Evolutionary conservation across 2,113 vertebrate genomes (phyloP).

Genomic region (Chionis minor): DNA sequence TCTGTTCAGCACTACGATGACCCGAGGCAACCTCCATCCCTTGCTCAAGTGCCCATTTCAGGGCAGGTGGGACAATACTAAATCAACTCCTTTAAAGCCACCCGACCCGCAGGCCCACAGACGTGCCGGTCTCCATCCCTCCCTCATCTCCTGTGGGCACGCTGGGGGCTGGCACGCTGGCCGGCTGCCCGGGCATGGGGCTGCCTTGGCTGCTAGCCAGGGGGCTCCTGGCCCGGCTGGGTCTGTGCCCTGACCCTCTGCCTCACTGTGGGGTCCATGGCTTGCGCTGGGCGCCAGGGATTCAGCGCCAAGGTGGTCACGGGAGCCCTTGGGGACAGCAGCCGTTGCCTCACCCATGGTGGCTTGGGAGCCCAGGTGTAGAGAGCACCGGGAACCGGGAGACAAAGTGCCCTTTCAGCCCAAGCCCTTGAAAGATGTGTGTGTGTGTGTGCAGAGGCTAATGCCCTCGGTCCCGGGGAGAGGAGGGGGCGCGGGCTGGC

Average conservation of each 20-base stretch:
- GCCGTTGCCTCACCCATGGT: neutral
- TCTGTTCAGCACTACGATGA: neutral
- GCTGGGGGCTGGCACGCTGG: neutral
- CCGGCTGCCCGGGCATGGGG: neutral
- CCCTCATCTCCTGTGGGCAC: neutral
- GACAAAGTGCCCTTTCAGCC: conserved; percentile 76
- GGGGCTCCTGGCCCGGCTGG: neutral
- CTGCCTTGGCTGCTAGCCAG: neutral
- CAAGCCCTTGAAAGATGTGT: conserved; percentile 48
- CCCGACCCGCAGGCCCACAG: neutral
- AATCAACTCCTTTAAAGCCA: conserved; percentile 49
- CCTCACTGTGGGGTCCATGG: neutral
- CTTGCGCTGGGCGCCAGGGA: conserved; percentile 40
- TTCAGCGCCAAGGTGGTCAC: conserved; percentile 64
- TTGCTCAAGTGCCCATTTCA: conserved; percentile 23
- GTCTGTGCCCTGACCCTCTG: neutral
- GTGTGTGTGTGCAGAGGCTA: conserved; percentile 11
- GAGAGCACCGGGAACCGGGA: conserved; percentile 11
- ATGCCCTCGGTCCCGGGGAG: conserved; percentile 22
- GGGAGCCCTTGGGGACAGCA: neutral
- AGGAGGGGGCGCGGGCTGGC: neutral
- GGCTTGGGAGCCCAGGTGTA: conserved; percentile 62
- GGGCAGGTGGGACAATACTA: conserved; percentile 33
- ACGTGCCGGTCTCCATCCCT: neutral
- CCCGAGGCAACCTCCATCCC: conserved; percentile 31